These are phyloP conservation scores for Nasua narica DNA, from an alignment of 2,797 vertebrate species.

Conservation along the genomic window DNA sequence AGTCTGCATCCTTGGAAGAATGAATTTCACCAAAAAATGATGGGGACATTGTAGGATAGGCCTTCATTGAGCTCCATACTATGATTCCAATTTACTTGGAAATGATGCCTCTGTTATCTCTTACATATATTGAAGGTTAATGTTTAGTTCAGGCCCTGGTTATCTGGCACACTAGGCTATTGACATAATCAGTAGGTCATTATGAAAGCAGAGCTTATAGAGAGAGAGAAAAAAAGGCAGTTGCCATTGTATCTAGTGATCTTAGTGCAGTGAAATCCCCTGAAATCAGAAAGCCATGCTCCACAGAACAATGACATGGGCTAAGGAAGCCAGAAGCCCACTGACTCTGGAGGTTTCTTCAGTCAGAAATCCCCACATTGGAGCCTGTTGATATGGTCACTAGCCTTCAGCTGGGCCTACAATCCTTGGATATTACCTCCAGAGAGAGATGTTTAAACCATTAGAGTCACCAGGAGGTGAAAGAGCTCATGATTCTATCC, in stretches of 20 bases:
- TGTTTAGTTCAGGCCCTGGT: neutral
- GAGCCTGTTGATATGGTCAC: neutral
- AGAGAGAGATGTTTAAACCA: neutral
- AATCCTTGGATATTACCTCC: neutral
- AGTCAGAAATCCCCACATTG: neutral
- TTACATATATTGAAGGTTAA: neutral
- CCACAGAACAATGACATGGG: neutral
- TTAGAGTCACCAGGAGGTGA: neutral
- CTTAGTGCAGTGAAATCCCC: neutral
- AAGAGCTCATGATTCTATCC: neutral
- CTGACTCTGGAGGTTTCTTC: neutral
- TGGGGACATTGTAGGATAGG: neutral
- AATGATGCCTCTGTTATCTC: neutral
- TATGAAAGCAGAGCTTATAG: neutral
- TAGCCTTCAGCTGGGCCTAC: neutral
- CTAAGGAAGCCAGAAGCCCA: neutral
- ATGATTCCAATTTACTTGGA: neutral
- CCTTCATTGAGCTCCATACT: neutral
- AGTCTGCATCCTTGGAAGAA: neutral
- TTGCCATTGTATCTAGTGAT: neutral
- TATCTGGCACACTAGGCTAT: neutral
- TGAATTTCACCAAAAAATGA: neutral
- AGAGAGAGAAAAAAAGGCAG: neutral
- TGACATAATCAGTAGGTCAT: neutral
- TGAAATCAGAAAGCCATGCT: neutral